A percentile compares a stretch with the other conserved stretches of the same genome.
Conservation (phyloP, 2,797 vertebrate genomes). For the Anabas testudineus region DNA sequence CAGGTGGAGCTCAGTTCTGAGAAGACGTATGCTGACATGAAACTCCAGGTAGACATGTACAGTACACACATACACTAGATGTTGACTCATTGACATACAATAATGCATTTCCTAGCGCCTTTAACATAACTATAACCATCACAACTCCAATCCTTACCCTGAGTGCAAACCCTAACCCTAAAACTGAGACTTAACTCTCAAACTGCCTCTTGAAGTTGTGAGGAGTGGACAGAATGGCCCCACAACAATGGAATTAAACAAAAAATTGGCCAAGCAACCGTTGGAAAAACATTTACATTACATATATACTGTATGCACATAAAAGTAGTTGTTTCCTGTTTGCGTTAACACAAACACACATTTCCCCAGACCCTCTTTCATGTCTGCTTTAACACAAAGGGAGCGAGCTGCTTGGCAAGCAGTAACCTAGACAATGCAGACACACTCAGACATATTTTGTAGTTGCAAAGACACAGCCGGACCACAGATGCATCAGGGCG, state of each 20-base stretch:
- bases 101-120: neutral
- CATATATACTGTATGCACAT: too few species aligned
- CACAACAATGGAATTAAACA: neutral
- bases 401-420: conserved; percentile 39
- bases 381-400: conserved; percentile 24
- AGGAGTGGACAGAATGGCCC: neutral
- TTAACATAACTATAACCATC: too few species aligned
- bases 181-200: neutral
- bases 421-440: conserved; percentile 55
- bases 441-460: conserved; percentile 11
- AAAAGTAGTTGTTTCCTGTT: conserved; percentile 14
- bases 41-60: conserved; percentile 87
- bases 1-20: conserved; percentile 95
- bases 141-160: neutral
- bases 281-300: neutral
- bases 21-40: conserved; percentile 93
- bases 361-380: conserved; percentile 9
- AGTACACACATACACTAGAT: conserved; percentile 2
- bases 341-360: conserved; percentile 16
- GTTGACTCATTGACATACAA: neutral
- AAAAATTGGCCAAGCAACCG: neutral
- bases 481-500: conserved; percentile 61
- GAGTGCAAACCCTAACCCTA: neutral
- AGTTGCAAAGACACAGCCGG: conserved; percentile 53
- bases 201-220: neutral